Evolutionary conservation across 2,888 invertebrate genomes (phyloP).

Genomic region (Melanostoma mellinum): DNA sequence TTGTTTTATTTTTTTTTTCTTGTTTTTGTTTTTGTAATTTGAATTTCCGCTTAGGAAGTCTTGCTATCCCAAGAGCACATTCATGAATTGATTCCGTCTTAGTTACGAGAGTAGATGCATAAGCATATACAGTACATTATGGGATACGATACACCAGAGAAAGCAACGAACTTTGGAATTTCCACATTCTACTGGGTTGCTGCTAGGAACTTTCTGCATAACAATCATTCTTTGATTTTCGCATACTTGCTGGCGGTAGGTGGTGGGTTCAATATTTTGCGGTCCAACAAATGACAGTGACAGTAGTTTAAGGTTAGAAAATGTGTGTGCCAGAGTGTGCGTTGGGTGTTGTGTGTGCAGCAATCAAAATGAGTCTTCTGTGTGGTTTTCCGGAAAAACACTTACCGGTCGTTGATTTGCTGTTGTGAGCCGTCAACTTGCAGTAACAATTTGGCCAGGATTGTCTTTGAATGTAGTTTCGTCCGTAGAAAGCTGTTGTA

Average conservation of each 20-base stretch:
- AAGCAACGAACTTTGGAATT: not conserved
- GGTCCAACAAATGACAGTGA: conserved; percentile 12
- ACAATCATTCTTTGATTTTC: conserved; percentile 41
- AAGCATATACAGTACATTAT: not conserved
- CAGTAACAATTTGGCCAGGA: too few species aligned
- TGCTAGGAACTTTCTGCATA: conserved; percentile 34
- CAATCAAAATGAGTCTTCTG: conserved; percentile 8
- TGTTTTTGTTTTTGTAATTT: conserved; percentile 24
- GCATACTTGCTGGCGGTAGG: conserved; percentile 20
- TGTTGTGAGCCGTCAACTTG: too few species aligned
- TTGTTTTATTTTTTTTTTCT: not conserved
- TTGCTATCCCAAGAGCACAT: conserved; percentile 24
- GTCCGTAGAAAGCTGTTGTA: too few species aligned
- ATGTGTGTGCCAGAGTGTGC: too few species aligned
- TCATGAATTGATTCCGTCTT: conserved; percentile 40
- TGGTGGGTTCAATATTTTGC: conserved; percentile 19
- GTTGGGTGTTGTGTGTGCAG: not conserved
- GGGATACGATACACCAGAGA: not conserved
- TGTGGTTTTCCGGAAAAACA: conserved; percentile 4
- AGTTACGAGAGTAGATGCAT: not conserved
- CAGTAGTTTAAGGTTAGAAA: not conserved
- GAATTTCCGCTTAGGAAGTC: conserved; percentile 27
- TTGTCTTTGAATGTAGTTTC: too few species aligned
- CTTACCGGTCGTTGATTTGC: not conserved
- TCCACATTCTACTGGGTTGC: not conserved